These are phyloP conservation scores for Pantala flavescens DNA, from an alignment of 1,140 invertebrate species.

Conservation along the genomic window DNA sequence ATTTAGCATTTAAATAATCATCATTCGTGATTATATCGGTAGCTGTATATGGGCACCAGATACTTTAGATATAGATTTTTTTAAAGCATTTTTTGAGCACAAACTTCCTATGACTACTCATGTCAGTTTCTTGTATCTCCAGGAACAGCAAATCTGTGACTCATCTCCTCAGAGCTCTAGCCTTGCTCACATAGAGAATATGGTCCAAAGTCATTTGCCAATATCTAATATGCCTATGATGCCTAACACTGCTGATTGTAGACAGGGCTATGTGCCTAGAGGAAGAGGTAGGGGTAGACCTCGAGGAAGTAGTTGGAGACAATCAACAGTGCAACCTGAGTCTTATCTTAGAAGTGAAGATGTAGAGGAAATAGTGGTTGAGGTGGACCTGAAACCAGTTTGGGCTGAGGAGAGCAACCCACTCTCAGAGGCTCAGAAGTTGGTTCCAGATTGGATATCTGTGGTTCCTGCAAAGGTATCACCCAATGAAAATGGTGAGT, in stretches of 20 bases:
- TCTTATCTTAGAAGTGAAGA: neutral
- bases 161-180: neutral
- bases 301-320: neutral
- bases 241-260: neutral
- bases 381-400: neutral
- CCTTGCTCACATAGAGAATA: neutral
- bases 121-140: too few species aligned
- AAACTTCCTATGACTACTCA: too few species aligned
- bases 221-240: neutral
- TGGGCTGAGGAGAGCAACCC: neutral
- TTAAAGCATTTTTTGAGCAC: too few species aligned
- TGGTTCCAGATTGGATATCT: neutral
- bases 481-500: too few species aligned
- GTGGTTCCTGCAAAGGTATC: neutral
- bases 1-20: too few species aligned
- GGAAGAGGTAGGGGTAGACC: neutral
- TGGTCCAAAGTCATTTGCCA: neutral
- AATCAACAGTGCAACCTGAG: neutral
- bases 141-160: too few species aligned
- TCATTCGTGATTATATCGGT: too few species aligned
- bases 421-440: neutral
- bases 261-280: neutral
- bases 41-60: too few species aligned
- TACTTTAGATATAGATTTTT: too few species aligned
- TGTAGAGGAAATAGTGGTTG: neutral